A percentile compares a stretch with the other conserved stretches of the same genome.
These are phyloP conservation scores for Germaria angustata DNA, from an alignment of 2,888 invertebrate species.

Conservation along the genomic window DNA sequence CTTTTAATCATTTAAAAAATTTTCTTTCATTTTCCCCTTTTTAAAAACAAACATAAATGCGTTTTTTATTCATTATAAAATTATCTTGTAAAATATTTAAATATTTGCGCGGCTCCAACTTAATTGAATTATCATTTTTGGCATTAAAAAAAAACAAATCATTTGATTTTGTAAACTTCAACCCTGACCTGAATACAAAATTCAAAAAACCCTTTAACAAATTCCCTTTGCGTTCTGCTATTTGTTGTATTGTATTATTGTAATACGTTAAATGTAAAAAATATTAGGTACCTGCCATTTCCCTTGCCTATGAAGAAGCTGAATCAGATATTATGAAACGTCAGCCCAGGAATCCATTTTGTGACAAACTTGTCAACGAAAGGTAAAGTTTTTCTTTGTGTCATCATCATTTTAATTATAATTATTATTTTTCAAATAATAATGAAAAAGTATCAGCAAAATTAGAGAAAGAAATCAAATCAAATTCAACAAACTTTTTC, in stretches of 20 bases:
- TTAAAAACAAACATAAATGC: neutral
- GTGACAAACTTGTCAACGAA: conserved; percentile 99
- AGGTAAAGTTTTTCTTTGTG: conserved; percentile 85
- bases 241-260: conserved; percentile 47
- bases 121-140: conserved; percentile 5
- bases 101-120: conserved; percentile 20
- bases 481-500: conserved; percentile 8
- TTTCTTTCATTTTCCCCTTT: conserved; percentile 43
- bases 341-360: conserved; percentile 97
- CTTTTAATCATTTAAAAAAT: conserved; percentile 40
- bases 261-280: conserved; percentile 54
- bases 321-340: conserved; percentile 99
- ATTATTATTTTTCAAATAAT: conserved; percentile 18
- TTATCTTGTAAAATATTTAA: conserved; percentile 31
- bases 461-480: conserved; percentile 7
- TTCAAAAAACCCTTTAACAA: neutral
- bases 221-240: conserved; percentile 35
- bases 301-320: conserved; percentile 98
- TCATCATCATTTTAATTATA: conserved; percentile 63
- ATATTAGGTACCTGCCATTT: conserved; percentile 95
- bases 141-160: neutral
- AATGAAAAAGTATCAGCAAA: conserved; percentile 51
- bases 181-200: neutral
- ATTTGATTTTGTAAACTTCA: too few species aligned
- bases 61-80: conserved; percentile 7